These are phyloP conservation scores for Zeus faber DNA, from an alignment of 2,113 vertebrate species.

Conservation along the genomic window DNA sequence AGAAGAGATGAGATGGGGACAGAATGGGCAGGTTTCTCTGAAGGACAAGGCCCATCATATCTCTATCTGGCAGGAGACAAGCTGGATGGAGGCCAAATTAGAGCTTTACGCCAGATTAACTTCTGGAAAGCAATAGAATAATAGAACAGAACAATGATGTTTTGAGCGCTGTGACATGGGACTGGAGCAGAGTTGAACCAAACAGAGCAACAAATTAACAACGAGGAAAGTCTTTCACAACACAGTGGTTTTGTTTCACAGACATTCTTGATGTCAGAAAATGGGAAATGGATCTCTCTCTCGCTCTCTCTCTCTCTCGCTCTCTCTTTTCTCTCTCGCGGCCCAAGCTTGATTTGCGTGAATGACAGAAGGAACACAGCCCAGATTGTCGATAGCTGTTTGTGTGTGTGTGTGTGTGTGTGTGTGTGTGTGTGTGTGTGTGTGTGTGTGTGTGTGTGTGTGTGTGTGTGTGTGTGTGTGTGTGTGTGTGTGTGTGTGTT, in stretches of 20 bases:
- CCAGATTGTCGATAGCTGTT: too few relatives aligned
- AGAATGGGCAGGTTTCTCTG: conserved; percentile 10
- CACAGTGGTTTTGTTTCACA: too few relatives aligned
- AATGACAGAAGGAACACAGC: conserved; percentile 49
- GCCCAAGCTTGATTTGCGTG: too few relatives aligned
- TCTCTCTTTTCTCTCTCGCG: too few relatives aligned
- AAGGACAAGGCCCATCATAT: conserved; percentile 41
- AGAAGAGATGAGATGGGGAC: not conserved
- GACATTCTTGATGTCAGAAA: too few relatives aligned
- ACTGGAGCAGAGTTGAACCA: not conserved
- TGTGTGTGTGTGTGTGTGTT: too few relatives aligned
- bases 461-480: conserved; percentile 7
- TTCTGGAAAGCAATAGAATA: not conserved
- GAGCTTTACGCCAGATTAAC: conserved; percentile 14
- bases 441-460: not conserved
- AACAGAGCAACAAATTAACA: conserved; percentile 20
- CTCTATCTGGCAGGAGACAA: conserved; percentile 14
- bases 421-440: conserved; percentile 8
- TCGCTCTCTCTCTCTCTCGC: too few relatives aligned
- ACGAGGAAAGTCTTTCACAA: conserved; percentile 33
- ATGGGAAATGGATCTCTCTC: too few relatives aligned
- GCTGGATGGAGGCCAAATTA: conserved; percentile 13
- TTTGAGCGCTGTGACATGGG: too few relatives aligned
- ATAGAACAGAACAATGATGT: not conserved
- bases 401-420: not conserved